Base-by-base conservation (phyloP, 2,888 invertebrate species). In the Acleris cristana region DNA sequence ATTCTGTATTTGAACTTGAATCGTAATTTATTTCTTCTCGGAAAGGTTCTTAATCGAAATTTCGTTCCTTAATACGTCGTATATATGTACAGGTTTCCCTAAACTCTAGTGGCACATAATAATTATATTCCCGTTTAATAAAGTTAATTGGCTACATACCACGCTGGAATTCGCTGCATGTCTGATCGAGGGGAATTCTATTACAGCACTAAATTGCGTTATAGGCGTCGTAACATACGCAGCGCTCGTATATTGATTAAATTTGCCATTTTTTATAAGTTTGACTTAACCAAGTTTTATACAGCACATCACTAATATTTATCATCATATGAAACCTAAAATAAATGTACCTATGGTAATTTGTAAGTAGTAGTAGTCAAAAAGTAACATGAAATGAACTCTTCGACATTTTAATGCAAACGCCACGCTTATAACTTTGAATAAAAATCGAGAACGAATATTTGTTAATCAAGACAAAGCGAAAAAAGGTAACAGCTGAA, bases 71-170 rank as follows among this genome's bases (percentile, higher is more conserved):
- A 14, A 40, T 14, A 40, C 40, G 4, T 12, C 12, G 34, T 34
- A 14, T 14, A 2, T 34, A 7, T 34, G 16, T 56, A 44, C 14
- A 44, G 21, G 56, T 44, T 23, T 21, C 8, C 2, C 44, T 8
- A 21, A 23, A 56, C 8, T 55, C 51, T 52, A 18, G 18, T 56
- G 49, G 54, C 19, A 44, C 18, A 55, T 44, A 60, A 60, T 55
- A 48, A 61, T 26, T 66, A 61, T 23, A 45, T 30, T 52, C 19
- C 34, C 16, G 57, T 57, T 61, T 56, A 66, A 62, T 66, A 53
- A 57, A 54, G 54, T 60, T 65, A 49, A 60, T 65, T 60, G 54
- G 45, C 52, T 34, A 53, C 52, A 62, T 66, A 57, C 62, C 62
- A 40, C 51, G 53, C 12, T 10, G 56, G 52, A 61, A 57, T 57